phyloP scores from a whole-genome alignment of 2,797 vertebrate genomes.

The Gorsachius magnificus region DNA sequence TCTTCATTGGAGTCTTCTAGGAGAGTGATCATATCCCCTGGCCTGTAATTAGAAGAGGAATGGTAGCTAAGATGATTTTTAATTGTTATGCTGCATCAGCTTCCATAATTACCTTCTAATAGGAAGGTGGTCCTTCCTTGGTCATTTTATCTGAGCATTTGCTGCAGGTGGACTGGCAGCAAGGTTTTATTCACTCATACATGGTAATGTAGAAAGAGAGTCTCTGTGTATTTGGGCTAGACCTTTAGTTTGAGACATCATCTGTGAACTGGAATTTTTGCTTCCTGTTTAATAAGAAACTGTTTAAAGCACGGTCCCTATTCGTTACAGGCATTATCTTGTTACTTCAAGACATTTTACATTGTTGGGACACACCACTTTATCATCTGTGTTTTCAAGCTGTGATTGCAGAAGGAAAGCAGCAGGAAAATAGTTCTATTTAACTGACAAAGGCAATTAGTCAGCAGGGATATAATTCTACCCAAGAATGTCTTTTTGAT shows the following conservation, averaged over 20 bases:
- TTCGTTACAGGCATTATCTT: not conserved
- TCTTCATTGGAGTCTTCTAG: slow-evolving; percentile 93
- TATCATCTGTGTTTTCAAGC: slow-evolving; percentile 49
- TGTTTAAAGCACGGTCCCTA: not conserved
- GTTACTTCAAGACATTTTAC: slow-evolving; percentile 38
- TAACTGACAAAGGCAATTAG: slow-evolving; percentile 70
- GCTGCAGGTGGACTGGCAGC: not conserved
- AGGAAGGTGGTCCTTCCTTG: not conserved
- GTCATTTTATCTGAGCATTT: not conserved
- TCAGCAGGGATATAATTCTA: slow-evolving; percentile 58
- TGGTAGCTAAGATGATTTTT: not conserved
- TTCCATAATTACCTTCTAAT: not conserved
- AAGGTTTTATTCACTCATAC: not conserved
- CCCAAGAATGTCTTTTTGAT: slow-evolving; percentile 31
- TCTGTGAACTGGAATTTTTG: not conserved
- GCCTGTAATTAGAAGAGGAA: slow-evolving; percentile 75
- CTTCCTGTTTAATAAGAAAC: slow-evolving; percentile 32
- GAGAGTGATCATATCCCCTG: slow-evolving; percentile 92
- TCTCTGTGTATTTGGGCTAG: not conserved
- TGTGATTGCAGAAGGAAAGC: slow-evolving; percentile 55
- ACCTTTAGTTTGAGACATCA: not conserved
- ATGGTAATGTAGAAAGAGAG: not conserved
- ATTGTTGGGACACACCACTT: slow-evolving; percentile 45
- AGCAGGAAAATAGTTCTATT: slow-evolving; percentile 51
- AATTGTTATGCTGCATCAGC: not conserved